Percentiles rank a stretch among this genome's conserved stretches.
These are phyloP conservation scores for Neodiprion virginianus DNA, from an alignment of 1,140 invertebrate species.

Conservation along the genomic window DNA sequence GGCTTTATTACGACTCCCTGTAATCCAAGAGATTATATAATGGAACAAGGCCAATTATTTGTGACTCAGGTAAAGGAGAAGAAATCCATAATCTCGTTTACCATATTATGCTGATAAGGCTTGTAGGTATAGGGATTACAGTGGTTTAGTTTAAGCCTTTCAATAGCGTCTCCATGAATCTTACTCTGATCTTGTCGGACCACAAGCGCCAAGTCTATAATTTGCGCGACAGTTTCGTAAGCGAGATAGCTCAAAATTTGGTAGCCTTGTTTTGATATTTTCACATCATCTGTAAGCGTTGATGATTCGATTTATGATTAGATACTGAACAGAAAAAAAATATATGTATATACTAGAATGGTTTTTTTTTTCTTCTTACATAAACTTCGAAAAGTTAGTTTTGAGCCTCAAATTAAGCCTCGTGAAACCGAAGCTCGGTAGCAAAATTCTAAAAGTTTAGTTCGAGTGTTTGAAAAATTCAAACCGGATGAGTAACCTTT, in stretches of 20 bases:
- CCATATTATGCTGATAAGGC: constrained; percentile 55
- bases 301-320: constrained; percentile 25
- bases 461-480: too few species aligned
- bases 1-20: constrained; percentile 50
- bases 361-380: too few species aligned
- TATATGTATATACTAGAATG: constrained; percentile 1
- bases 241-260: constrained; percentile 70
- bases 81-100: constrained; percentile 26
- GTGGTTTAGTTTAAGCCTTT: constrained; percentile 52
- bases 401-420: too few species aligned
- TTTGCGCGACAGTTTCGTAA: constrained; percentile 73
- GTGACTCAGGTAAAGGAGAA: background rate
- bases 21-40: constrained; percentile 17
- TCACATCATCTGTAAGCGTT: constrained; percentile 58
- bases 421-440: too few species aligned
- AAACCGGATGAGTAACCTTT: too few species aligned
- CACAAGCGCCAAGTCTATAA: constrained; percentile 70
- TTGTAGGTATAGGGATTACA: constrained; percentile 58
- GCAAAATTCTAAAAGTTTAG: too few species aligned
- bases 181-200: constrained; percentile 67
- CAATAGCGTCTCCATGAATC: constrained; percentile 61
- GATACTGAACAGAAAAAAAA: background rate
- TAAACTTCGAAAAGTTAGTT: too few species aligned
- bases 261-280: constrained; percentile 60
- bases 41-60: background rate